phyloP scores from a whole-genome alignment of 2,888 invertebrate genomes.

The Sesia apiformis region DNA sequence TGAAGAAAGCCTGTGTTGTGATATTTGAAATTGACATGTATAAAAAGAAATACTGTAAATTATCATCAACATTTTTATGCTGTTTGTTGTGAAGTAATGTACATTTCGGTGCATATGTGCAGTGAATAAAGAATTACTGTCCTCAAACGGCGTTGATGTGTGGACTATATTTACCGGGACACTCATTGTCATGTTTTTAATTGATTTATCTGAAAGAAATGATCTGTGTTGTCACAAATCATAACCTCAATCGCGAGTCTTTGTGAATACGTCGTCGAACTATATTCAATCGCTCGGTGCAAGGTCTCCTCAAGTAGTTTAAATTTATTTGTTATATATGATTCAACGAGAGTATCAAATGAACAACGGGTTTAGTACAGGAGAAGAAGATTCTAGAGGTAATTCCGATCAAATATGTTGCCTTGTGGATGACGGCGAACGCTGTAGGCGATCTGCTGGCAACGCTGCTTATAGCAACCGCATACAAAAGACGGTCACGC shows the following conservation, averaged over 20 bases:
- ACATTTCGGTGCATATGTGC: slow-evolving; percentile 39
- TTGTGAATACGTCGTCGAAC: slow-evolving; percentile 64
- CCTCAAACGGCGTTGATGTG: slow-evolving; percentile 18
- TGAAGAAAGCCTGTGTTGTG: too few species aligned
- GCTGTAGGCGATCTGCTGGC: slow-evolving; percentile 91
- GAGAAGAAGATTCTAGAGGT: slow-evolving; percentile 92
- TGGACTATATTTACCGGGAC: slow-evolving; percentile 9
- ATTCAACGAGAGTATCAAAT: slow-evolving; percentile 74
- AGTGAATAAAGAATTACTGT: slow-evolving; percentile 34
- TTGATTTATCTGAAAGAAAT: slow-evolving; percentile 34
- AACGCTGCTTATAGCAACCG: slow-evolving; percentile 98
- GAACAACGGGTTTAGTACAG: slow-evolving; percentile 94
- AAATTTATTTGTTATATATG: slow-evolving; percentile 63
- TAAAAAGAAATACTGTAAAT: too few species aligned
- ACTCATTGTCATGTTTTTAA: slow-evolving; percentile 30
- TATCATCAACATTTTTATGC: neutral
- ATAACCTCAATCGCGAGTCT: slow-evolving; percentile 60
- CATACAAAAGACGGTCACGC: slow-evolving; percentile 95
- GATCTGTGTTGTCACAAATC: slow-evolving; percentile 47
- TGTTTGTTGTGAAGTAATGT: slow-evolving; percentile 31
- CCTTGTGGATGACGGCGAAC: slow-evolving; percentile 89
- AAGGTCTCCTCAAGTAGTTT: slow-evolving; percentile 41
- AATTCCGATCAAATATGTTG: slow-evolving; percentile 94
- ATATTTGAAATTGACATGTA: too few species aligned
- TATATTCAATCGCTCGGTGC: slow-evolving; percentile 44